Base-by-base conservation (phyloP, 2,113 vertebrate species). In the Epinephelus fuscoguttatus region DNA sequence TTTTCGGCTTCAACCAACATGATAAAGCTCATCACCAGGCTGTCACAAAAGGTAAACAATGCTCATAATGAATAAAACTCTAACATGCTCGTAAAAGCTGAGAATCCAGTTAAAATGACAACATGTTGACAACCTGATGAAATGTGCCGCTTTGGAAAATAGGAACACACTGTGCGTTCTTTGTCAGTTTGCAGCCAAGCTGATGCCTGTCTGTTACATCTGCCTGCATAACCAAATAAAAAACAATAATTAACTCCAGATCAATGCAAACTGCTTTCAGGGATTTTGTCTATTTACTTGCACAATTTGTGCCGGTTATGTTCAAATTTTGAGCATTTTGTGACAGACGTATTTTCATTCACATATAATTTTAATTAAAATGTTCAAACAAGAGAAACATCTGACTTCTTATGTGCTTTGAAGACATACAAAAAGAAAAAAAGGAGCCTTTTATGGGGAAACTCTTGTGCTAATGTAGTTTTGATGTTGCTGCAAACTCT, bases 331-430 rank as follows among this genome's bases (percentile, higher is more conserved):
- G 40, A 49, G 53, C 25, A 68, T 49, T 67, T 74, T 27, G 21
- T 59, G 19, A 10, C 15, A 11, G 27, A 30, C 4, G 0, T 42
- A 12, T 60, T 67, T 68, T 53, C n/a, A 45, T 45, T 42, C 23
- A 52, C 12, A 12, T 21, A 11, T 15, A 4, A 42, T 61, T 70
- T 78, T 62, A 27, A 70, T 62, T 17, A 60, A 62, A 15, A 79
- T 42, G 45, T 70, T 70, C 45, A 70, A 70, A 79, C 9, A 78
- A 50, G 8, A 47, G 1, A 53, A 70, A 70, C 56, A 70, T 79
- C 30, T 61, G 66, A 70, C 56, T 52, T 52, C 1, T 21, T 37
- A 69, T 37, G 40, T 49, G 9, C 75, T 69, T 69, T 60, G 64
- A 61, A 42, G 19, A 42, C 1, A 18, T 0, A 11, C 6, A 40